These are phyloP conservation scores for Mythimna loreyi DNA, from an alignment of 2,888 invertebrate genomes.

Conservation along the genomic window DNA sequence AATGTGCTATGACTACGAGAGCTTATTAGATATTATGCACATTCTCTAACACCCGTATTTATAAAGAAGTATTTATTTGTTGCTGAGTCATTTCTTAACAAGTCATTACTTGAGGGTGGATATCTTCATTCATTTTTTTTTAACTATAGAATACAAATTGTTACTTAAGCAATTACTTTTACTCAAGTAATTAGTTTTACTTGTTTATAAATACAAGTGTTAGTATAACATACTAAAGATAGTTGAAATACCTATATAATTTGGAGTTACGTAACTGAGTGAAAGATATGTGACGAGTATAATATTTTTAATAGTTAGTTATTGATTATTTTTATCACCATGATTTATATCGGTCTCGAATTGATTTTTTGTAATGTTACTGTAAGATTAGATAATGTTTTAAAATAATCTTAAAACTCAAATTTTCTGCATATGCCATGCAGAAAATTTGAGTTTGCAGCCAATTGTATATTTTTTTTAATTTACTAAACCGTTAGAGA, in stretches of 20 bases:
- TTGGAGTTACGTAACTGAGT: not conserved
- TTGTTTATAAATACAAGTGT: too few species aligned
- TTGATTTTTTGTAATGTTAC: not conserved
- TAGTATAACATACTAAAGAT: too few species aligned
- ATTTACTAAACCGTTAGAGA: not conserved
- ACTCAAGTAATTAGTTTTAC: too few species aligned
- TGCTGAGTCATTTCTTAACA: too few species aligned
- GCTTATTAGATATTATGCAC: conserved; percentile 1
- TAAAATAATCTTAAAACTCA: not conserved
- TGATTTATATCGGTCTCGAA: not conserved
- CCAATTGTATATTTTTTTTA: not conserved
- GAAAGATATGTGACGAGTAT: not conserved
- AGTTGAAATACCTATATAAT: not conserved
- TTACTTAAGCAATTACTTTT: too few species aligned
- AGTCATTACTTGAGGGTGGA: too few species aligned
- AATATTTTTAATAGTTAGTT: not conserved
- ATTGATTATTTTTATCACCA: not conserved
- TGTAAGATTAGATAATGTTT: not conserved
- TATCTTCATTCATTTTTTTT: too few species aligned
- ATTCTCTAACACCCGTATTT: too few species aligned
- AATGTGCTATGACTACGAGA: conserved; percentile 16
- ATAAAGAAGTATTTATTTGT: too few species aligned
- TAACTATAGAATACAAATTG: too few species aligned
- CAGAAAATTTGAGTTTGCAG: too few species aligned
- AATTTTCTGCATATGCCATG: not conserved